Evolutionary conservation across 2,113 vertebrate genomes (phyloP), one percentile per base, ranked within the genome.

Genomic region (Nyctereutes procyonoides): DNA sequence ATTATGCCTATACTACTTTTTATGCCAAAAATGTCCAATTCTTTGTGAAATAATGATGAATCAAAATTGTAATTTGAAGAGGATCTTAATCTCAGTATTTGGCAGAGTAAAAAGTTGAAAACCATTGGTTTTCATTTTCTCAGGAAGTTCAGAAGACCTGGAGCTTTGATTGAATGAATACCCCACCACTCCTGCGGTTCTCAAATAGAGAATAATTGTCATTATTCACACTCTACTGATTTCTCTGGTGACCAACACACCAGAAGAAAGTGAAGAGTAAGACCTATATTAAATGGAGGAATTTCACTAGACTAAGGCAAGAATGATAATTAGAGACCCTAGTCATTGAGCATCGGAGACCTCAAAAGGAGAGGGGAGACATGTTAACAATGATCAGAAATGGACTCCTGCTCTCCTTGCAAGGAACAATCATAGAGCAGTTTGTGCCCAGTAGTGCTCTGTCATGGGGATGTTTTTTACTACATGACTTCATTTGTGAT

Each of bases 41-140:
- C 26, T 65, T 82, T 92, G 62, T 69, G n/a, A 94, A 94, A 76
- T 89, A 80, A 74, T 20, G 30, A 85, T 88, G 32, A 53, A 73
- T 14, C 16, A 58, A 74, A 43, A 84, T 35, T 4, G 17, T 35
- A 55, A 35, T 86, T 30, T 81, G 14, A 92, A 76, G 6, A 89
- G 51, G 30, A 69, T 81, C 93, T 85, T 88, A 55, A 63, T 53
- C 10, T 51, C 69, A 56, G 83, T n/a, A 76, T 8, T 76, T 85
- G 73, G 17, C 60, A 90, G 71, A 95, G 19, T 77, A 28, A 83
- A 35, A 82, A 56, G 32, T 19, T 67, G 38, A 48, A 88, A 63
- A 83, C 48, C 5, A 15, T 8, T 26, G 5, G 73, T 92, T 95
- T 74, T 69, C 24, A 56, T 22, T 28, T 65, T 11, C 30, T 88